phyloP scores from a whole-genome alignment of 1,140 invertebrate species.

The Neotoxoptera formosana region DNA sequence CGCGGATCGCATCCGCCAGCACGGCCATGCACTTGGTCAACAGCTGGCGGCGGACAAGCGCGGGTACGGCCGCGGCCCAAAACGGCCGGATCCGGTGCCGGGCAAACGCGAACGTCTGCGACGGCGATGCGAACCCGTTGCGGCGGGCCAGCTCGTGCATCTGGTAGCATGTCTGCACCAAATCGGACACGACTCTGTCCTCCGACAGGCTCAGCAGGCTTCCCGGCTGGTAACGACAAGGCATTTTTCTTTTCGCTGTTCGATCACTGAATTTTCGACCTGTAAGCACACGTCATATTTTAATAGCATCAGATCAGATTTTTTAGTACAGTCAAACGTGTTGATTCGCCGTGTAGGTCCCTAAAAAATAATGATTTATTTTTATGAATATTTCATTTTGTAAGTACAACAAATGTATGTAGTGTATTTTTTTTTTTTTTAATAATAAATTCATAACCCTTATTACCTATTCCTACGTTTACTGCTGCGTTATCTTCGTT shows the following conservation, averaged over 20 bases:
- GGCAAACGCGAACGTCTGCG: conserved; percentile 63
- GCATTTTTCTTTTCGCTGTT: conserved; percentile 63
- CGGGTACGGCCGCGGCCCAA: conserved; percentile 64
- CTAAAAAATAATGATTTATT: too few relatives aligned
- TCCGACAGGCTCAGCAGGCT: conserved; percentile 65
- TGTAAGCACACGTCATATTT: not conserved
- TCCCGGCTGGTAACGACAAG: conserved; percentile 65
- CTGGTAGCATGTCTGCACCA: not conserved
- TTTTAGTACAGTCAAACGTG: not conserved
- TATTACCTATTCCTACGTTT: too few relatives aligned
- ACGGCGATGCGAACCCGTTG: not conserved
- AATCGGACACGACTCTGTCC: conserved; percentile 64
- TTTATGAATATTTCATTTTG: too few relatives aligned
- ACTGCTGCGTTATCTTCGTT: too few relatives aligned
- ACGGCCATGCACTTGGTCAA: conserved; percentile 65
- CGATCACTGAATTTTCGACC: conserved; percentile 13
- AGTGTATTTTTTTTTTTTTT: too few relatives aligned
- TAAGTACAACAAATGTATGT: too few relatives aligned
- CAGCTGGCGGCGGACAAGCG: conserved; percentile 62
- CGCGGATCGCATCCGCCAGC: conserved; percentile 62
- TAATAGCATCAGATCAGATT: not conserved
- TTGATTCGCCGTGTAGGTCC: not conserved
- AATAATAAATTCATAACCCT: too few relatives aligned
- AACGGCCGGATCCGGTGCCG: conserved; percentile 65
- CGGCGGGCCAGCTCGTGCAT: not conserved